phyloP scores from a whole-genome alignment of 1,140 invertebrate genomes.

The Ceratina australensis region DNA sequence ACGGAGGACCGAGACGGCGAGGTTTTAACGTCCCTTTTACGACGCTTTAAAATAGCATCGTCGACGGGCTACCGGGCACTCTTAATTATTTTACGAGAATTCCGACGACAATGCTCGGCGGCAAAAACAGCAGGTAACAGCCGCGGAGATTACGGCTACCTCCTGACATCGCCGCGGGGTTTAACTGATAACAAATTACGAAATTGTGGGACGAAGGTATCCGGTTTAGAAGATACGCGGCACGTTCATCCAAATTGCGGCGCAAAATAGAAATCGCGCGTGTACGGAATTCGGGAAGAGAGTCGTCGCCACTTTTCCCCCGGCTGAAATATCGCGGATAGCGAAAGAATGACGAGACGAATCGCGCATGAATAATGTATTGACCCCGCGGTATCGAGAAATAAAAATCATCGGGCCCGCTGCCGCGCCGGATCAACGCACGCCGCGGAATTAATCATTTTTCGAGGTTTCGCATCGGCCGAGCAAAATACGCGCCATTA shows the following conservation, averaged over 20 bases:
- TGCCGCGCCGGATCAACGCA: slow-evolving; percentile 51
- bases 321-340: slow-evolving; percentile 30
- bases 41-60: slow-evolving; percentile 77
- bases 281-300: too few species aligned
- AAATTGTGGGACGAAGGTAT: too few species aligned
- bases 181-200: neutral
- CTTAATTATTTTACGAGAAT: slow-evolving; percentile 80
- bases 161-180: too few species aligned
- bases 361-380: slow-evolving; percentile 70
- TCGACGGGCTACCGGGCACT: slow-evolving; percentile 69
- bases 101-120: slow-evolving; percentile 76
- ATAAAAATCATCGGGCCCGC: slow-evolving; percentile 61
- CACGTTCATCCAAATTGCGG: too few species aligned
- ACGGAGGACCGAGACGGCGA: slow-evolving; percentile 58
- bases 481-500: slow-evolving; percentile 53
- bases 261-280: too few species aligned
- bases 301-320: neutral
- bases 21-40: slow-evolving; percentile 78
- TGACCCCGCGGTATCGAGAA: slow-evolving; percentile 58
- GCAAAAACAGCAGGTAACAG: slow-evolving; percentile 77
- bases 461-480: slow-evolving; percentile 45
- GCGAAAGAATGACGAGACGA: slow-evolving; percentile 64
- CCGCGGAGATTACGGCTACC: slow-evolving; percentile 62
- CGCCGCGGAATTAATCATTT: slow-evolving; percentile 57
- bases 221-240: too few species aligned